Conservation (phyloP, 2,888 invertebrate species). For the Quadroppia sp. region DNA sequence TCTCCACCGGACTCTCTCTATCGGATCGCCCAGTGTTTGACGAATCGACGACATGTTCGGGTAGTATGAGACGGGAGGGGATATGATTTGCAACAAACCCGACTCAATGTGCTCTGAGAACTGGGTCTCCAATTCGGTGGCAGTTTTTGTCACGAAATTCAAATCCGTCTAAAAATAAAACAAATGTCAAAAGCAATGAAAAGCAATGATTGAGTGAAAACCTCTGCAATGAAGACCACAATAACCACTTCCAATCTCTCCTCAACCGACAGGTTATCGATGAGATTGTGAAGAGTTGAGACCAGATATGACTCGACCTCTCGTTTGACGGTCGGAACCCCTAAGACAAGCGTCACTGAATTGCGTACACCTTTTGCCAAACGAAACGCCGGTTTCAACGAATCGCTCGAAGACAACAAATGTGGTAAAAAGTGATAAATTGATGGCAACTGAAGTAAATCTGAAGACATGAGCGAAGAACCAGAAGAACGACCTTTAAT, state of each 20-base stretch:
- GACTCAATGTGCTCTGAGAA: conserved; percentile 69
- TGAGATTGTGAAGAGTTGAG: conserved; percentile 75
- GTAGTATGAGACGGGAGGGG: conserved; percentile 79
- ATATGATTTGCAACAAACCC: conserved; percentile 81
- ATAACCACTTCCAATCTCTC: conserved; percentile 74
- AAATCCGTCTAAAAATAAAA: conserved; percentile 60
- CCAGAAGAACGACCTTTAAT: not conserved
- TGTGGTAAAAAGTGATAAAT: conserved; percentile 83
- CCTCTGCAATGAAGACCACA: conserved; percentile 78
- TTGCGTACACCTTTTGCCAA: conserved; percentile 41
- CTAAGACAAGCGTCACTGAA: conserved; percentile 73
- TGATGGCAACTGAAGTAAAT: conserved; percentile 65
- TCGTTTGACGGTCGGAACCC: conserved; percentile 82
- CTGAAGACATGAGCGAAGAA: conserved; percentile 44
- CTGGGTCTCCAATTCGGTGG: conserved; percentile 67
- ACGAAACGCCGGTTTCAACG: conserved; percentile 68
- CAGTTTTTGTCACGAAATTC: conserved; percentile 68
- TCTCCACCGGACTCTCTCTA: conserved; percentile 66
- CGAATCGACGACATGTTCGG: conserved; percentile 69
- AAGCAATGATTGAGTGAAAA: conserved; percentile 38
- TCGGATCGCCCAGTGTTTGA: conserved; percentile 71
- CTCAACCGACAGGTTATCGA: conserved; percentile 69
- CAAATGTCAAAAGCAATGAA: no score
- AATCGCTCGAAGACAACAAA: conserved; percentile 69
- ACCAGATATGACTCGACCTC: conserved; percentile 81